Conservation (phyloP, 1,140 invertebrate genomes). For the Phenacoccus solenopsis region DNA sequence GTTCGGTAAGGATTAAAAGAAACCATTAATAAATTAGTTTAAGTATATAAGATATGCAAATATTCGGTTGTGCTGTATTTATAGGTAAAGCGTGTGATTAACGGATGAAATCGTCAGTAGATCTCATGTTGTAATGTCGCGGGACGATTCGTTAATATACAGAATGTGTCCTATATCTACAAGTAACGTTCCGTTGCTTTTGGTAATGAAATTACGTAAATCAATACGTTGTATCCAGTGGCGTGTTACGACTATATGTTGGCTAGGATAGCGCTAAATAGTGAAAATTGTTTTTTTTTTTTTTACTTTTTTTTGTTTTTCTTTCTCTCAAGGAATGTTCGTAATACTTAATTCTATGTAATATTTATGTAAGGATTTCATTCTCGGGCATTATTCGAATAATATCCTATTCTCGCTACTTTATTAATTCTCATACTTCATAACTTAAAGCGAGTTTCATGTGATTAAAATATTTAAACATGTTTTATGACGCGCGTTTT, state of each 20-base stretch:
- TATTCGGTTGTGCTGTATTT: constrained; percentile 16
- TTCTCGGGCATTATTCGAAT: no score
- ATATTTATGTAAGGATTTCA: no score
- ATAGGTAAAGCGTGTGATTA: constrained; percentile 15
- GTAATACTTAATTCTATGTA: no score
- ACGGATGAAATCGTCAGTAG: constrained; percentile 7
- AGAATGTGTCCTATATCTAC: constrained; percentile 7
- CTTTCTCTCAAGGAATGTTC: no score
- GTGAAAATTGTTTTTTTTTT: not conserved
- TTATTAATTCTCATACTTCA: no score
- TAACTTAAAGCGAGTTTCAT: no score
- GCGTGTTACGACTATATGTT: not conserved
- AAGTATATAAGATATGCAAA: constrained; percentile 14
- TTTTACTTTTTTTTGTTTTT: not conserved
- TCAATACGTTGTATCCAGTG: constrained; percentile 12
- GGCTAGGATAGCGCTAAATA: not conserved
- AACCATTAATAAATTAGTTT: not conserved
- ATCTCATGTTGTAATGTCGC: not conserved
- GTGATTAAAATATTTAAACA: no score
- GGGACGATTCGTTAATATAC: constrained; percentile 4
- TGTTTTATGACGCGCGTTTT: no score
- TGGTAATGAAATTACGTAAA: constrained; percentile 13
- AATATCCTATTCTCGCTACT: no score
- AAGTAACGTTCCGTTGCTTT: constrained; percentile 12
- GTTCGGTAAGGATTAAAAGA: constrained; percentile 1